Evolutionary conservation across 2,888 invertebrate species (phyloP), one percentile per base, ranked within the genome.

Genomic region (Pseudococcus jackbeardsleyi): DNA sequence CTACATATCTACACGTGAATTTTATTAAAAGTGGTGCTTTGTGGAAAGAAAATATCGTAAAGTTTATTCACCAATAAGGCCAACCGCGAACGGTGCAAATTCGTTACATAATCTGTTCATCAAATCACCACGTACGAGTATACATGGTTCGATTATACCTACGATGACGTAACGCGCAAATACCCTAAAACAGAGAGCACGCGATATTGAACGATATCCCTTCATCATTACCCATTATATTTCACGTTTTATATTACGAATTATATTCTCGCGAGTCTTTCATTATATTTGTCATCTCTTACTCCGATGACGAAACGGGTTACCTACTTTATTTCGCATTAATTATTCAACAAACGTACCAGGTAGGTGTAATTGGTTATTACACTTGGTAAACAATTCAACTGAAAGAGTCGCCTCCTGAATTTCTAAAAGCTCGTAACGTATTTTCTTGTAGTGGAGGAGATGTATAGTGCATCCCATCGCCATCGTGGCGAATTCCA

Each of bases 311-410:
- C 64, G 64, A 64, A 64, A 11, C 64, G 19, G 22, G 11, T 64
- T 64, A 64, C 64, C 26, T 33, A 33, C 26, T 64, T 64, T 11
- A 22, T 64, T 64, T 64, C 22, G 26, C 26, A 64, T 64, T 64
- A 64, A 64, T 22, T 64, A 64, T 64, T 64, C 64, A 64, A 64
- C 9, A 19, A 8, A 22, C 64, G 64, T 64, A 22, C 64, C 8
- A 64, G 22, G 9, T 64, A 64, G 64, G 64, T 22, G 22, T 64
- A 64, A 64, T 64, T 64, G 64, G 22, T 64, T 64, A 64, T 64
- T 64, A 64, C 64, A 64, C 64, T 64, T 64, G 64, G 22, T 64
- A 64, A 64, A 64, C 64, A 64, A 64, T 64, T 64, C 64, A 64
- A 33, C 19, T 19, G 2, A 19, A 64, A 64, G 4, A 9, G 6